These are phyloP conservation scores for Hucho hucho DNA, from an alignment of 2,113 vertebrate species.

Conservation along the genomic window DNA sequence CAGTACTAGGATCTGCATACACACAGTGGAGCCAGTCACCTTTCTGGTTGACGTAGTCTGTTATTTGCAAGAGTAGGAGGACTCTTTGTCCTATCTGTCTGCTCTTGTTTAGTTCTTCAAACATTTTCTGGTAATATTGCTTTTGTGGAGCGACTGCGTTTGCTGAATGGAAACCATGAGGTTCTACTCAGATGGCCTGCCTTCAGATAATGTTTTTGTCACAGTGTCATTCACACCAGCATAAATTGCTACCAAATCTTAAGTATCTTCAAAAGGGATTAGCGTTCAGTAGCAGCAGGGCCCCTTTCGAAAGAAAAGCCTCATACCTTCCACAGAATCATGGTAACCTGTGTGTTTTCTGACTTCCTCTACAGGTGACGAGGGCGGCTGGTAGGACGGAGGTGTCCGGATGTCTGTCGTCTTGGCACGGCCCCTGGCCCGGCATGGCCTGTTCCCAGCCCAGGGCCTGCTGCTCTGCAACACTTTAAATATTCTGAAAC, in stretches of 20 bases:
- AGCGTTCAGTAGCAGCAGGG: background rate
- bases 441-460: slow-evolving; percentile 10
- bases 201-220: background rate
- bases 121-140: background rate
- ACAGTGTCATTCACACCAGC: background rate
- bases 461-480: slow-evolving; percentile 22
- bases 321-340: background rate
- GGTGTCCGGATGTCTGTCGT: slow-evolving; percentile 10
- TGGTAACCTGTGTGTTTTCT: background rate
- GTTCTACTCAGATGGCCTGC: too few species aligned
- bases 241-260: background rate
- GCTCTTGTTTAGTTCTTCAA: background rate
- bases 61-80: background rate
- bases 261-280: too few species aligned
- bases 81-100: background rate
- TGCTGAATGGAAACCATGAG: background rate
- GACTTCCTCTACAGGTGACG: slow-evolving; percentile 22
- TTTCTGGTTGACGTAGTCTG: background rate
- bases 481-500: slow-evolving; percentile 27
- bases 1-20: background rate
- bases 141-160: background rate
- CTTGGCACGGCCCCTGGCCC: slow-evolving; percentile 19
- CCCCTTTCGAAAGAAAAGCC: background rate
- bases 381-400: slow-evolving; percentile 27
- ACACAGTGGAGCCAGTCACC: background rate